A percentile compares a stretch with the other conserved stretches of the same genome.
phyloP scores from a whole-genome alignment of 2,797 vertebrate genomes.

The Pantherophis alleghaniensis region DNA sequence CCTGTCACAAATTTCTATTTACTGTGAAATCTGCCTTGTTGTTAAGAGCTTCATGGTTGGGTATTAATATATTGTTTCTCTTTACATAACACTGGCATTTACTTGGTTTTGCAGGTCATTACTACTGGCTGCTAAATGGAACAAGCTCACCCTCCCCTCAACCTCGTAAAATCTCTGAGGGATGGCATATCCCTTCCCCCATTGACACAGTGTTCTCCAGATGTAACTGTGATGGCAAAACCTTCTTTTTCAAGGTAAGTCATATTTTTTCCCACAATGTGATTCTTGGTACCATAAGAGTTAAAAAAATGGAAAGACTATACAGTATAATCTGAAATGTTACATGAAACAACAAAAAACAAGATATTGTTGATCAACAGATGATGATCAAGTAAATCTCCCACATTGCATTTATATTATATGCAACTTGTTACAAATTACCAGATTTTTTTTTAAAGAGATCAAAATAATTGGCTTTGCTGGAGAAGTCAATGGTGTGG shows the following conservation, averaged over 20 bases:
- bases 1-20: background rate
- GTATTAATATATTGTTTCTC: background rate
- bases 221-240: conserved; percentile 94
- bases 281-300: background rate
- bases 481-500: background rate
- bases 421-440: background rate
- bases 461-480: background rate
- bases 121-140: conserved; percentile 87
- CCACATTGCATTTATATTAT: background rate
- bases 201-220: conserved; percentile 92
- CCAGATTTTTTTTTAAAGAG: background rate
- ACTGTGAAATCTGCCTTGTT: background rate
- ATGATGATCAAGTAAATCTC: background rate
- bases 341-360: background rate
- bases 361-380: background rate
- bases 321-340: background rate
- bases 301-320: background rate
- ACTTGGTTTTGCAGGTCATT: conserved; percentile 77
- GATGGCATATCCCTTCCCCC: conserved; percentile 93
- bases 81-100: background rate
- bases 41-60: background rate
- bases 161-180: conserved; percentile 79
- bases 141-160: conserved; percentile 70
- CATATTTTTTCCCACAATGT: background rate
- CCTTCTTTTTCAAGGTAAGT: conserved; percentile 92